Evolutionary conservation across 2,888 invertebrate genomes (phyloP).

Genomic region (Hetaerina titia): DNA sequence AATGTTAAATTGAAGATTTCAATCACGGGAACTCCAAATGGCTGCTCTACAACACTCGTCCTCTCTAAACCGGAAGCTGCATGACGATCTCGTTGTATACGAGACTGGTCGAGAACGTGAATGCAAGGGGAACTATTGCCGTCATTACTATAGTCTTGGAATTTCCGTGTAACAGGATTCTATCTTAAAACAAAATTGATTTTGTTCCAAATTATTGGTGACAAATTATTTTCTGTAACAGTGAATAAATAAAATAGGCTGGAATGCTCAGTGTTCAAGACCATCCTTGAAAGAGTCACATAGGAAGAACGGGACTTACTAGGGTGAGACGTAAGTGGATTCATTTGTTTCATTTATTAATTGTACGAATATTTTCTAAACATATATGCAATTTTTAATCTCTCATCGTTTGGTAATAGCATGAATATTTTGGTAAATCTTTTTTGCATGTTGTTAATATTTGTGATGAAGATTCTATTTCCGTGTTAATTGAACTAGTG

Average conservation of each 20-base stretch:
- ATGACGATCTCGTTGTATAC: constrained; percentile 23
- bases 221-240: constrained; percentile 35
- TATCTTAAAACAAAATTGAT: neutral
- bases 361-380: neutral
- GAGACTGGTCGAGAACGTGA: constrained; percentile 60
- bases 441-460: neutral
- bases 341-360: constrained; percentile 60
- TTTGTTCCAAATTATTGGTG: constrained; percentile 9
- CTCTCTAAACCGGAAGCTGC: constrained; percentile 49
- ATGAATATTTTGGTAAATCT: neutral
- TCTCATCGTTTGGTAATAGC: neutral
- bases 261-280: constrained; percentile 52
- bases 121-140: constrained; percentile 41
- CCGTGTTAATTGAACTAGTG: constrained; percentile 16
- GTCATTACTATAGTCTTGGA: constrained; percentile 32
- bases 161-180: constrained; percentile 10
- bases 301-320: constrained; percentile 63
- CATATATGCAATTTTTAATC: neutral
- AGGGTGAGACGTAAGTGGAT: constrained; percentile 60
- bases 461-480: neutral
- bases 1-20: constrained; percentile 37
- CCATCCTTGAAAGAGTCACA: constrained; percentile 41
- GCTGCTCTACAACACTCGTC: constrained; percentile 65
- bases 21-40: constrained; percentile 63
- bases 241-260: constrained; percentile 28